Percentiles rank a stretch among this genome's conserved stretches.
These are phyloP conservation scores for Upupa epops DNA, from an alignment of 2,113 vertebrate species.

Conservation along the genomic window DNA sequence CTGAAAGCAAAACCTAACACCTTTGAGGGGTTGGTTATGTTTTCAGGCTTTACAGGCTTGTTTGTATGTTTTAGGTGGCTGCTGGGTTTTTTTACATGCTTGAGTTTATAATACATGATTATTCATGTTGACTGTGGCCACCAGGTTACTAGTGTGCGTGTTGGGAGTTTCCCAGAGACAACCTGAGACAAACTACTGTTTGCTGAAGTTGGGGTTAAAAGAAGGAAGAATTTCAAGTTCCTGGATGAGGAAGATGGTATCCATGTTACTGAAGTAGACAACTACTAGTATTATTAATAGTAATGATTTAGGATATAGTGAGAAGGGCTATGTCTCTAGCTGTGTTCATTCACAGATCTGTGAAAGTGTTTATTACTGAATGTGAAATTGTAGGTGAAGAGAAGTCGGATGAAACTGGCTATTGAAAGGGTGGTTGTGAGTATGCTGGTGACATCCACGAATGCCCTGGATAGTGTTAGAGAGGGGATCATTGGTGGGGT, in stretches of 20 bases:
- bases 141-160: background rate
- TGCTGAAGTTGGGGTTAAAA: background rate
- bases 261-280: background rate
- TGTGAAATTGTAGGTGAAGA: background rate
- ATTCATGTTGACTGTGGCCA: background rate
- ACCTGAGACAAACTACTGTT: background rate
- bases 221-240: background rate
- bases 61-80: background rate
- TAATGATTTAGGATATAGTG: background rate
- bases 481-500: background rate
- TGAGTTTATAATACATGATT: background rate
- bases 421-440: background rate
- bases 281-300: background rate
- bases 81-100: fast-evolving
- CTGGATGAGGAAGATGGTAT: background rate
- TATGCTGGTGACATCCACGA: background rate
- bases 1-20: background rate
- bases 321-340: background rate
- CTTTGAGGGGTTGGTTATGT: background rate
- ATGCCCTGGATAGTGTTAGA: background rate
- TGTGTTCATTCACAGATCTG: background rate
- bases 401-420: background rate
- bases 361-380: background rate
- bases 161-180: background rate
- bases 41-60: background rate